A percentile compares a stretch with the other conserved stretches of the same genome.
These are phyloP conservation scores for Reinhardtius hippoglossoides DNA, from an alignment of 2,113 vertebrate species.

Conservation along the genomic window DNA sequence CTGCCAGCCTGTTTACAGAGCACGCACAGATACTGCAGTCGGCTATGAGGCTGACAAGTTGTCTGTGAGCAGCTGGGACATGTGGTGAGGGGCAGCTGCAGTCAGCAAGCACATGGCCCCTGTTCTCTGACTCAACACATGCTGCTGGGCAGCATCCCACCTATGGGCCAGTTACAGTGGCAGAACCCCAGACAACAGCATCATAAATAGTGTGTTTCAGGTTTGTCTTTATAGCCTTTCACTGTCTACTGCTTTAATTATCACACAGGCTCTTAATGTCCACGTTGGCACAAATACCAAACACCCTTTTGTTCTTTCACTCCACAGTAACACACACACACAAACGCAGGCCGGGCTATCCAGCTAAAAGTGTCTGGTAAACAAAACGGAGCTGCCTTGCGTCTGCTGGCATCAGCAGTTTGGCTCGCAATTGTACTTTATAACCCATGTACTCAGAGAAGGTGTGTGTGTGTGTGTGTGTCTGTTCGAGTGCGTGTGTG, in stretches of 20 bases:
- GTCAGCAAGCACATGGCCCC: constrained; percentile 57
- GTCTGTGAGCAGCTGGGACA: constrained; percentile 60
- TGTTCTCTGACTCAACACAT: constrained; percentile 50
- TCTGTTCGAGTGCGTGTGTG: background rate
- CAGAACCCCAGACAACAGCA: constrained; percentile 1
- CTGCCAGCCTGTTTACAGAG: background rate
- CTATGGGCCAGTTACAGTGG: constrained; percentile 3
- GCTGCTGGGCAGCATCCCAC: constrained; percentile 43
- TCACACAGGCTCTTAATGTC: constrained; percentile 39
- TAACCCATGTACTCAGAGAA: constrained; percentile 61
- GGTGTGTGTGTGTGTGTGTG: constrained; percentile 60
- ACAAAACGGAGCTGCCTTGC: constrained; percentile 81
- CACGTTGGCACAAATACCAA: constrained; percentile 57
- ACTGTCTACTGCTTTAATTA: constrained; percentile 8
- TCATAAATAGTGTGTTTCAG: background rate
- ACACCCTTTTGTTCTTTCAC: constrained; percentile 72
- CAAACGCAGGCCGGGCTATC: constrained; percentile 64
- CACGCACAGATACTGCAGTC: constrained; percentile 26
- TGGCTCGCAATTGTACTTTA: constrained; percentile 81
- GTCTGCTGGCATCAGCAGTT: constrained; percentile 86
- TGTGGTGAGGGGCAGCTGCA: constrained; percentile 65
- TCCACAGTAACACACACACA: constrained; percentile 54
- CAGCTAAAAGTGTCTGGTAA: constrained; percentile 81
- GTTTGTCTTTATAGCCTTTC: background rate
- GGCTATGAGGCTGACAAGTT: constrained; percentile 51